Conservation (phyloP, 2,113 vertebrate genomes). For the Smithornis capensis region DNA sequence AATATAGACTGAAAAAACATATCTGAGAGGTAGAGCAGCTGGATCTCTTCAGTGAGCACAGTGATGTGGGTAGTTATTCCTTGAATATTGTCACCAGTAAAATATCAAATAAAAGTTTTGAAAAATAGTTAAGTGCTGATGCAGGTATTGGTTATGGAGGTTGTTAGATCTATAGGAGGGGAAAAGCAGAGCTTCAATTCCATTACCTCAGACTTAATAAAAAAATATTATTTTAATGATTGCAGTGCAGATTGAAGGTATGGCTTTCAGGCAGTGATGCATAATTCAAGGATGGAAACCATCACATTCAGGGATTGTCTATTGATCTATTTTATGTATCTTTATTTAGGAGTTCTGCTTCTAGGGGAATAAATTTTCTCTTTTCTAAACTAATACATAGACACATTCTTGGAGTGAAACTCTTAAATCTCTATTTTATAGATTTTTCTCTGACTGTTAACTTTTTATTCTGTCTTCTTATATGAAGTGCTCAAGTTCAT, state of each 20-base stretch:
- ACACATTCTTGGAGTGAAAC: neutral
- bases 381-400: neutral
- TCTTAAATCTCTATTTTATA: neutral
- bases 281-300: neutral
- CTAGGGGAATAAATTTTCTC: neutral
- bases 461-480: neutral
- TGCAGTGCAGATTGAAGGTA: neutral
- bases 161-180: neutral
- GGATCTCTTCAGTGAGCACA: neutral
- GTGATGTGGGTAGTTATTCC: neutral
- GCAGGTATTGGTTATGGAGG: neutral
- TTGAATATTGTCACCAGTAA: neutral
- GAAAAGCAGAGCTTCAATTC: neutral
- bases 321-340: neutral
- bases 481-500: neutral
- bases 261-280: neutral
- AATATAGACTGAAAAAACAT: neutral
- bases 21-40: neutral
- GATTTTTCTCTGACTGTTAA: neutral
- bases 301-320: neutral
- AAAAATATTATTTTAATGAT: neutral
- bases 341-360: slow-evolving; percentile 5
- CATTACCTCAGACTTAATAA: neutral
- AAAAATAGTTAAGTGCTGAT: neutral
- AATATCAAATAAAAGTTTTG: neutral